A percentile compares a stretch with the other conserved stretches of the same genome.
These are phyloP conservation scores for Tachysurus fulvidraco DNA, from an alignment of 2,113 vertebrate species.

Conservation along the genomic window DNA sequence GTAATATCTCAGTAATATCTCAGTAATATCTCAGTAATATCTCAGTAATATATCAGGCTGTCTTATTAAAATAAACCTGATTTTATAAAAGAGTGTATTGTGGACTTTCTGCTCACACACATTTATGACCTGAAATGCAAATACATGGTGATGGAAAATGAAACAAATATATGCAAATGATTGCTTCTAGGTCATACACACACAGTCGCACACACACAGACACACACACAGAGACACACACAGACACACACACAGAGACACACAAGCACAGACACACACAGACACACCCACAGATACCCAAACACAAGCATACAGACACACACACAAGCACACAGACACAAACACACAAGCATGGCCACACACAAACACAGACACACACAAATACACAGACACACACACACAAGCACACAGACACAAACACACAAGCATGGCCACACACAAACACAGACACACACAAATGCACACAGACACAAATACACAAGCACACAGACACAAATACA, in stretches of 20 bases:
- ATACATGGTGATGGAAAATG: background rate
- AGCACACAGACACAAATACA: too few relatives aligned
- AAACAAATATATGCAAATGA: constrained; percentile 19
- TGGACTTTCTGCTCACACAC: background rate
- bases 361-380: too few relatives aligned
- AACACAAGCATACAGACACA: background rate
- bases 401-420: too few relatives aligned
- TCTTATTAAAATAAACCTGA: too few relatives aligned
- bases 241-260: background rate
- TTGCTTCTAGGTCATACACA: background rate
- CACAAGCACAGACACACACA: too few relatives aligned
- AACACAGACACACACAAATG: too few relatives aligned
- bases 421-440: too few relatives aligned
- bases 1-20: too few relatives aligned
- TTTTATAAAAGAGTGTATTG: background rate
- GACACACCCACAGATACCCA: background rate
- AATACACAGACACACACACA: background rate
- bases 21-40: too few relatives aligned
- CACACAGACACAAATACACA: too few relatives aligned
- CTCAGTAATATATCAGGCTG: too few relatives aligned
- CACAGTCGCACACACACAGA: background rate
- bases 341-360: background rate
- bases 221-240: background rate
- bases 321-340: background rate
- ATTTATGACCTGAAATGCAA: background rate